Evolutionary conservation across 1,140 invertebrate genomes (phyloP), one percentile per base, ranked within the genome.

Genomic region (Anagrus nilaparvatae): DNA sequence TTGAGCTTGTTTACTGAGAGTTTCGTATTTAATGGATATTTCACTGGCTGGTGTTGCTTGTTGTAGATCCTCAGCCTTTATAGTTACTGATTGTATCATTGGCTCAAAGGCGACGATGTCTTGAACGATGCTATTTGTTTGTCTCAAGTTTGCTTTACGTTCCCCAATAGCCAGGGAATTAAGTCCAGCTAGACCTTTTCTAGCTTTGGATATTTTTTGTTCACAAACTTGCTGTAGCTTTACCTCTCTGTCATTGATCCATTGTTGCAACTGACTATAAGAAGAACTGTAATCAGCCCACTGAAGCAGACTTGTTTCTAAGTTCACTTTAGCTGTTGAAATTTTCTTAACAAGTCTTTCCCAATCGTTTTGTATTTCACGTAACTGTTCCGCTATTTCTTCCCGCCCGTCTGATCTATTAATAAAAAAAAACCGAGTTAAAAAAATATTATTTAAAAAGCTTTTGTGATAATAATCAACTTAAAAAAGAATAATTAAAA

Each of bases 261-360:
- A 95, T 72, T 93, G 85, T 58, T 92, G 82, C 5, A 96, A 65
- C 55, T 94, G 88, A 10, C 83, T 81, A 51, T 91, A 91, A 13
- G 86, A 89, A 16, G 87, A 88, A 57, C 84, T 91, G 58, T 93
- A 94, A 60, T 94, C 91, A n/a, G 88, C 87, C 89, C 89, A 94
- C 75, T 93, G 88, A 2, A 95, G 63, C 7, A 97, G 69, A 56
- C 82, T 85, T 0, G 90, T 92, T 63, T 97, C 92, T 14, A 96
- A 61, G 52, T 90, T 82, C 14, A 95, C 89, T 70, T 94, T 94
- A 1, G 85, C 82, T 10, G 86, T 92, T 4, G 87, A 88, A 67
- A 96, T 85, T 61, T 92, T 93, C 61, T 87, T 88, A 0, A 91
- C 84, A 12, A 96, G 65, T 36, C 85, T 71, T 60, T 96, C 93